Evolutionary conservation across 2,113 vertebrate genomes (phyloP), one percentile per base, ranked within the genome.

Genomic region (Lagenorhynchus albirostris): DNA sequence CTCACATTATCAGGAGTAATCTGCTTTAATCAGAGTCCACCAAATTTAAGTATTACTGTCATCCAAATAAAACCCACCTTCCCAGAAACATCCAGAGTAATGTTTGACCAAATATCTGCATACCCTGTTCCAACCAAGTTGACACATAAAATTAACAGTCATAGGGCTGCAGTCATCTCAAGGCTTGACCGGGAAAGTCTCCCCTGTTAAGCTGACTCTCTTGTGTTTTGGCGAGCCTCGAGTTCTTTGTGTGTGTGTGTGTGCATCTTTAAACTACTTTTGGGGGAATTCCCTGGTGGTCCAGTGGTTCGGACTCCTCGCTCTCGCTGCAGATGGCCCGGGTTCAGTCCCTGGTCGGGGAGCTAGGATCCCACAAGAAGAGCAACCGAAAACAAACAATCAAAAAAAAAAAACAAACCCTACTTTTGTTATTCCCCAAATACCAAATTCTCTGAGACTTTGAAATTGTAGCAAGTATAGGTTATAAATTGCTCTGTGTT

Each of bases 361-460:
- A 53, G 17, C 15, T 17, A 53, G 50, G 50, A 53, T 53, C 50
- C 50, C 50, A 53, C 50, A 53, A 17, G 14, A 15, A 14, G 50
- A 53, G 50, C 15, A 5, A 53, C 50, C 50, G 5, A 53, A 53
- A 53, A 53, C 15, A 53, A 53, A 17, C 15, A 53, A 53, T 53
- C 14, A 53, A 53, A 53, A 53, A 53, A 53, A 50, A 53, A 53
- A 50, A 14, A 0, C 13, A 53, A 53, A 15, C 50, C 50, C 14
- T 53, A 53, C 14, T 53, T 53, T 53, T 53, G 50, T 15, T 53
- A 92, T 74, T 93, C n/a, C 20, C 70, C 36, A 74, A 80, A 1
- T 63, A 38, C n/a, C 90, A 77, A 95, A 68, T 76, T 87, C 38
- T 68, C 18, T 29, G 74, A 93, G 73, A 74, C 50, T 89, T 86